These are phyloP conservation scores for Morinoia aosen DNA, from an alignment of 2,888 invertebrate species.

Conservation along the genomic window DNA sequence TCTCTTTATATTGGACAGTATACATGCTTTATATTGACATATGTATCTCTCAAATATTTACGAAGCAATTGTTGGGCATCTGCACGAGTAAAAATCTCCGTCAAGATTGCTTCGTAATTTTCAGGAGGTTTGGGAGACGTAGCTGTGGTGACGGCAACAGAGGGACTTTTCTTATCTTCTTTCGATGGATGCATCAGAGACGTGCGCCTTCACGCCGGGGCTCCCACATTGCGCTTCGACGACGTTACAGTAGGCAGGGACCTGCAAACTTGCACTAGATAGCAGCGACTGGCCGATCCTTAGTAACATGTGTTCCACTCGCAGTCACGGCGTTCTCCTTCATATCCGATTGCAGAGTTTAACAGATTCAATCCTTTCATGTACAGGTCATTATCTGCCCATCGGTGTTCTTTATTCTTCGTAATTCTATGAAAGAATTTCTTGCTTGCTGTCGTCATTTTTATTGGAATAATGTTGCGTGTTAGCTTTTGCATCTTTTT, in stretches of 20 bases:
- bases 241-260: constrained; percentile 56
- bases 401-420: background rate
- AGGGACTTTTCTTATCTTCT: constrained; percentile 58
- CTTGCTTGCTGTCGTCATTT: background rate
- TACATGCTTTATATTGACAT: no score
- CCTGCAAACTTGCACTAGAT: constrained; percentile 61
- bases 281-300: background rate
- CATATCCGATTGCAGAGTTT: background rate
- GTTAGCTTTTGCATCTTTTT: background rate
- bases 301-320: background rate
- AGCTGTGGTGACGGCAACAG: constrained; percentile 58
- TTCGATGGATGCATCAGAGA: constrained; percentile 64
- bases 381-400: background rate
- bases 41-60: background rate
- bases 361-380: background rate
- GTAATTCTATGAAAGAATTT: background rate
- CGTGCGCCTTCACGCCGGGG: constrained; percentile 58
- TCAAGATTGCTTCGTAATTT: background rate
- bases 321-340: background rate
- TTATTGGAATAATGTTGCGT: background rate
- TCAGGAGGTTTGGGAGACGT: constrained; percentile 61
- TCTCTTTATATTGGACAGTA: no score
- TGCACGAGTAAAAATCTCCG: background rate
- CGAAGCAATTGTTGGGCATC: no score
- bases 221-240: constrained; percentile 57